Evolutionary conservation across 2,797 vertebrate species (phyloP).

Genomic region (Sebastes flavidus): DNA sequence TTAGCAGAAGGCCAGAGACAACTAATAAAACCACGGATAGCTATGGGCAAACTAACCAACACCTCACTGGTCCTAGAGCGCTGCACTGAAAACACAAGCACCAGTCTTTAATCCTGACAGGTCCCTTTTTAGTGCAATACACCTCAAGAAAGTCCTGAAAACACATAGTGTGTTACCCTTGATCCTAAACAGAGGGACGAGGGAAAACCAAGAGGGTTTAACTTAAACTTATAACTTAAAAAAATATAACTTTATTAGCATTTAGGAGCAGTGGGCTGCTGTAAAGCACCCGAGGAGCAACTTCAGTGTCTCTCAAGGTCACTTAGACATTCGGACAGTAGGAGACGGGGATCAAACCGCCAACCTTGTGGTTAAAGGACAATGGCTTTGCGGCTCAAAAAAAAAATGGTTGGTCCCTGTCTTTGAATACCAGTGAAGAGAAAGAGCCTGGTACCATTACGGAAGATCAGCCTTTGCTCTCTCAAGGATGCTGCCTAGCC

Average conservation of each 20-base stretch:
- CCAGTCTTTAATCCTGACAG: not conserved
- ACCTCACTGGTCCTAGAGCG: not conserved
- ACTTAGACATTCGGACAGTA: not conserved
- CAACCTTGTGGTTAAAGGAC: not conserved
- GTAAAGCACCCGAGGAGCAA: not conserved
- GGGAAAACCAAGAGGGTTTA: not conserved
- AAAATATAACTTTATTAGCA: not conserved
- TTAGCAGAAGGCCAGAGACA: not conserved
- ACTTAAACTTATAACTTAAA: not conserved
- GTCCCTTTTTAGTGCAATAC: not conserved
- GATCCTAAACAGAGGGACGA: not conserved
- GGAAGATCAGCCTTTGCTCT: slow-evolving; percentile 17
- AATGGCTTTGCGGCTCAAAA: slow-evolving; percentile 8
- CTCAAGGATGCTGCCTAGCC: slow-evolving; percentile 7
- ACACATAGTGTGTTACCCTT: not conserved
- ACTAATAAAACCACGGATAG: not conserved
- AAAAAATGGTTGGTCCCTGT: not conserved
- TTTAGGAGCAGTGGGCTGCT: not conserved
- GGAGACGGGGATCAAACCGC: not conserved
- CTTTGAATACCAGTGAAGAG: slow-evolving; percentile 1
- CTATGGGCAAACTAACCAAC: not conserved
- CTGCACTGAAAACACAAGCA: not conserved
- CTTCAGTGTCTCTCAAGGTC: not conserved
- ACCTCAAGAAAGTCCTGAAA: not conserved
- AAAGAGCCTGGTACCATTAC: not conserved